Evolutionary conservation across 2,797 vertebrate genomes (phyloP), one percentile per base, ranked within the genome.

Genomic region (Pangasius djambal): DNA sequence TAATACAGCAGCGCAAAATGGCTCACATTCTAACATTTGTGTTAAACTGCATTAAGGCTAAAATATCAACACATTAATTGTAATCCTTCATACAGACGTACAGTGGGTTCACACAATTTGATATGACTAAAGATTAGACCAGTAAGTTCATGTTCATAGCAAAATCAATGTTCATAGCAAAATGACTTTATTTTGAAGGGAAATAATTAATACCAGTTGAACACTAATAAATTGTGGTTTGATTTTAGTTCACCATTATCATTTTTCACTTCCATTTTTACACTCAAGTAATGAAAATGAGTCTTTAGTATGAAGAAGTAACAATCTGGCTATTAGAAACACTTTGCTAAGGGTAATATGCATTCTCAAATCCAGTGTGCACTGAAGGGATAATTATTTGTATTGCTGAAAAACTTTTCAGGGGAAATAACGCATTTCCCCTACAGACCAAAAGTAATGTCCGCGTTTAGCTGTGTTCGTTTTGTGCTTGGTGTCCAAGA

Each of bases 301-400:
- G 1, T 81, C 31, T n/a, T 52, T 55, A 79, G 16, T 59, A 28
- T 63, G 25, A 48, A n/a, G 4, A 4, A 48, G 9, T 37, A 40
- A 34, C n/a, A 83, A 83, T 28, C 37, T 48, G 25, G 48, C 31
- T 69, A n/a, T 75, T 84, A 59, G 22, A 57, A 82, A 31, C 15
- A 44, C 44, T 48, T 48, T 75, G 34, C 25, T 63, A 16, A 31
- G 28, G 9, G 8, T 61, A 28, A 34, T 28, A 8, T 72, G 67
- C n/a, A 52, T 87, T 13, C 6, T 82, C 15, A 57, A 82, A 57
- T 81, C 52, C 87, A 50, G 67, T 52, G 69, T 84, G n/a, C 40
- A 63, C n/a, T 37, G 10, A 52, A 28, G 5, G 20, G 7, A n/a
- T 31, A 37, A 82, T 59, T 40, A 57, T 67, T 48, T 44, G 22